phyloP scores from a whole-genome alignment of 30 jellyfish, hydroid and myxozoan species.

The Turritopsis dohrnii region DNA sequence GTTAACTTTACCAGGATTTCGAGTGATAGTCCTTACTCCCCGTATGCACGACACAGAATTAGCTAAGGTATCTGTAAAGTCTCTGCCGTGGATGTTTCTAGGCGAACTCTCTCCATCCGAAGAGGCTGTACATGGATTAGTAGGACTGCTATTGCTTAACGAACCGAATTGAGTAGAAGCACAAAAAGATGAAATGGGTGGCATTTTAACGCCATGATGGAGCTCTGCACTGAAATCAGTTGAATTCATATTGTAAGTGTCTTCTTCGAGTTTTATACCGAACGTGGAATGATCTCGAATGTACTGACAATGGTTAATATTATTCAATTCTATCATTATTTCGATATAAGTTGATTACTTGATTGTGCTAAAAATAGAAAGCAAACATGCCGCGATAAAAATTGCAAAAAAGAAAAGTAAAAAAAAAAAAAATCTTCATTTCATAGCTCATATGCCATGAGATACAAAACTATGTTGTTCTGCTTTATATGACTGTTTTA shows the following conservation, averaged over 20 bases:
- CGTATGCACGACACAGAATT: slow-evolving; percentile 4
- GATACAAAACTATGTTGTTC: too few relatives aligned
- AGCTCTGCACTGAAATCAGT: background rate
- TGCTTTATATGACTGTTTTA: too few relatives aligned
- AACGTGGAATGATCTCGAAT: background rate
- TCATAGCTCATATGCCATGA: too few relatives aligned
- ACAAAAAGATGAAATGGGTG: slow-evolving; percentile 16
- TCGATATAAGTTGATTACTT: background rate
- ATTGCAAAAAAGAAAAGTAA: background rate
- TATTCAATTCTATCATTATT: slow-evolving; percentile 1
- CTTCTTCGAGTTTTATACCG: background rate
- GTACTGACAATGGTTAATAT: background rate
- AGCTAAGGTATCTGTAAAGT: background rate
- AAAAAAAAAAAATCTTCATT: too few relatives aligned
- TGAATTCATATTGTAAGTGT: background rate
- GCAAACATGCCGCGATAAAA: background rate
- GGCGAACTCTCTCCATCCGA: slow-evolving; percentile 16
- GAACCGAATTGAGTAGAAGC: background rate
- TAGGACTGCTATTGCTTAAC: background rate
- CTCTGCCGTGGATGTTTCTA: background rate
- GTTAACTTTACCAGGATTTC: slow-evolving; percentile 11
- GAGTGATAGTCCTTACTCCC: slow-evolving; percentile 2
- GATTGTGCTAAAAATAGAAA: background rate
- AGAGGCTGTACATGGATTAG: background rate
- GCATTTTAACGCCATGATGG: slow-evolving; percentile 1